Base-by-base conservation (phyloP, 2,113 vertebrate species). In the Bucco capensis region DNA sequence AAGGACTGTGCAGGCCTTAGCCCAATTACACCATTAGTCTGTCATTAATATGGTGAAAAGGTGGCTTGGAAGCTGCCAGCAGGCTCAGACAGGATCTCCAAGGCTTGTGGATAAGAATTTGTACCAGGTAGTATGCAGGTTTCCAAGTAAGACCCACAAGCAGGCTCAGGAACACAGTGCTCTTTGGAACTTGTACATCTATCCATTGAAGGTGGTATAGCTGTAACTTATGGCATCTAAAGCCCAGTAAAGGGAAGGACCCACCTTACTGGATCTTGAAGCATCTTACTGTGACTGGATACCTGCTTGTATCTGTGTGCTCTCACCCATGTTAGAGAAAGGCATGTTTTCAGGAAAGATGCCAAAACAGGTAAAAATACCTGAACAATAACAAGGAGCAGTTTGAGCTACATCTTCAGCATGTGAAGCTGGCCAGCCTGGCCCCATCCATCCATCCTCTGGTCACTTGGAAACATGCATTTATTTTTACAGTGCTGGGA, bases 11-110 rank as follows among this genome's bases (percentile, higher is more conserved):
- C 38, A 44, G 62, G 44, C 57, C 40, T 81, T 64, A 84, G n/a
- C 61, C 65, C 42, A 47, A 5, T 50, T 82, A 81, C 17, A 78
- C n/a, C 57, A 33, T 86, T 64, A 81, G 42, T 54, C 56, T 56
- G 27, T 80, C 86, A 46, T 61, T 82, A 40, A 57, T 40, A 22
- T 19, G 50, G 61, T 33, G 58, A 78, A 79, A 58, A 82, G 40
- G 54, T 83, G 53, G 62, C 61, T 87, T 88, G 62, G 82, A 83
- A 82, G 82, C 60, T 81, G 77, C 69, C 72, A 89, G 77, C 51
- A 54, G 81, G 23, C 62, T 91, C 62, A 33, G 56, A 19, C 33
- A 35, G 69, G 42, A 25, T 56, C 57, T 89, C 49, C 30, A 81
- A n/a, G 81, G 38, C 35, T 91, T 84, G 47, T 61, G 85, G 85